These are phyloP conservation scores for Parasteatoda lunata DNA, from an alignment of 2,888 invertebrate species.

Conservation along the genomic window DNA sequence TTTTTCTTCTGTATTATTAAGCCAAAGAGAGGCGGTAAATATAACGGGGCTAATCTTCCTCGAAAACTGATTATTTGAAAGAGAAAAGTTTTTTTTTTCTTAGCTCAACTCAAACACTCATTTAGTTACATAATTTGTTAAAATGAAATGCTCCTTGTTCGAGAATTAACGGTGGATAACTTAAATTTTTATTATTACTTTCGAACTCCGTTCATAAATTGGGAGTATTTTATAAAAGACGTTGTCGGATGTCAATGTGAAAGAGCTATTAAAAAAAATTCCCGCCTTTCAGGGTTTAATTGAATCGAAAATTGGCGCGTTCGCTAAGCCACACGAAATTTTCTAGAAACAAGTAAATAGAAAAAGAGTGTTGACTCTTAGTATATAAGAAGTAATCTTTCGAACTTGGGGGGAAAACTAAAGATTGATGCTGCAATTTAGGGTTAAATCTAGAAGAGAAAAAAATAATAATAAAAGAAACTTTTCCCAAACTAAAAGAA, in stretches of 20 bases:
- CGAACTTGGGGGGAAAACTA: constrained; percentile 15
- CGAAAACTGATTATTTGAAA: not conserved
- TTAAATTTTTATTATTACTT: not conserved
- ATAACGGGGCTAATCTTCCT: not conserved
- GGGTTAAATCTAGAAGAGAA: constrained; percentile 52
- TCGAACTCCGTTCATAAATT: constrained; percentile 43
- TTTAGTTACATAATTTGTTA: constrained; percentile 32
- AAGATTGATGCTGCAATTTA: constrained; percentile 67
- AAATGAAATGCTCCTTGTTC: constrained; percentile 25
- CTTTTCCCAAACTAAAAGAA: constrained; percentile 40
- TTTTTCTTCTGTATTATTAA: not conserved
- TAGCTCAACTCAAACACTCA: not conserved
- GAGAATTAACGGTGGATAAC: constrained; percentile 6
- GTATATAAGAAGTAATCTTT: constrained; percentile 27
- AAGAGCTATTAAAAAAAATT: constrained; percentile 21
- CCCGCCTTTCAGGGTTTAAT: constrained; percentile 49
- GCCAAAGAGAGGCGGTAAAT: not conserved
- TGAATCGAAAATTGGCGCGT: constrained; percentile 59
- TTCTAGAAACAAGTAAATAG: constrained; percentile 4
- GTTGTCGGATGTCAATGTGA: not conserved
- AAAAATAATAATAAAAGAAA: constrained; percentile 26
- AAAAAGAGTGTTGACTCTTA: not conserved
- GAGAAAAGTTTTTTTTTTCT: constrained; percentile 5
- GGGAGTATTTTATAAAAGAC: not conserved
- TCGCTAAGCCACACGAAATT: constrained; percentile 44